Evolutionary conservation across 2,113 vertebrate genomes (phyloP).

Genomic region (Oreotragus oreotragus): DNA sequence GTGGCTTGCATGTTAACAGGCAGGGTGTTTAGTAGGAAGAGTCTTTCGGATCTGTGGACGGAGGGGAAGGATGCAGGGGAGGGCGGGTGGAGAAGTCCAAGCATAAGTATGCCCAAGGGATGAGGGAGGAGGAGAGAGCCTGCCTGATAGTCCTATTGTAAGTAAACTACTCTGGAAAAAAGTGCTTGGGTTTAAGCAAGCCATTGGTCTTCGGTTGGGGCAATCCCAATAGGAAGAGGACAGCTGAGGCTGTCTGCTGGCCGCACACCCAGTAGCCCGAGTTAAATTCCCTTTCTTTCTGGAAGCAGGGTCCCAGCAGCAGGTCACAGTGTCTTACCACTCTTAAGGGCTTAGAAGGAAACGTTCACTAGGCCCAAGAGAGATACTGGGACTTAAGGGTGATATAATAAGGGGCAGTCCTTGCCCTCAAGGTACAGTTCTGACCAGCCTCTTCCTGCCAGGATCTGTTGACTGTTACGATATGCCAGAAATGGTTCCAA

Average conservation of each 20-base stretch:
- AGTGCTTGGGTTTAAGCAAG: background rate
- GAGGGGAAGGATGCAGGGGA: background rate
- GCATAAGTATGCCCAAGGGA: fast-evolving
- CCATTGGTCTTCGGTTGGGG: background rate
- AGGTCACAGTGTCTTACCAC: background rate
- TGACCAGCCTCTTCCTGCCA: background rate
- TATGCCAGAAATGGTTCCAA: background rate
- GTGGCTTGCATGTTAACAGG: background rate
- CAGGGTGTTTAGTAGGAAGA: background rate
- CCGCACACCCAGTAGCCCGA: background rate
- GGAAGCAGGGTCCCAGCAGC: background rate
- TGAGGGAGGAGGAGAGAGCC: background rate
- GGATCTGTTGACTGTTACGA: background rate
- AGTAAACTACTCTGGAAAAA: background rate
- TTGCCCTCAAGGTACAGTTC: background rate
- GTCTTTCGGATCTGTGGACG: background rate
- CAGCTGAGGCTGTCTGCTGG: background rate
- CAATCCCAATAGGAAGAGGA: too few relatives aligned
- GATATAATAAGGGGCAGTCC: background rate
- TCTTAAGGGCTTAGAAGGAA: background rate
- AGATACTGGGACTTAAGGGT: background rate
- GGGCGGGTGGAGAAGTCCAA: background rate
- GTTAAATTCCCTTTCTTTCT: slow-evolving; percentile 9
- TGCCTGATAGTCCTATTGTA: too few relatives aligned
- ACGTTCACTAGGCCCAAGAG: background rate